These are phyloP conservation scores for Tipula lateralis DNA, from an alignment of 2,888 invertebrate genomes.

Conservation along the genomic window DNA sequence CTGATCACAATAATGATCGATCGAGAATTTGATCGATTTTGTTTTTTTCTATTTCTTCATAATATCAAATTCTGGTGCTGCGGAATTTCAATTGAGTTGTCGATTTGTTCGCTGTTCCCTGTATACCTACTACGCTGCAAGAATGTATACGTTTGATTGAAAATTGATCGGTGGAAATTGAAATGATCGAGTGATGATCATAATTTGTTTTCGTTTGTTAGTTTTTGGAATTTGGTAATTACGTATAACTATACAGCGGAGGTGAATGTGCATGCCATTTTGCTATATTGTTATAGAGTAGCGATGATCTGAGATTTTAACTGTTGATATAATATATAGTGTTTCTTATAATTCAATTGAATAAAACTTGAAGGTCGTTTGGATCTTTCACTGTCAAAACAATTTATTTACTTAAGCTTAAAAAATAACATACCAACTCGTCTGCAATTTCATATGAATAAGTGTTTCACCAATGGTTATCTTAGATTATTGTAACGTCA, in stretches of 20 bases:
- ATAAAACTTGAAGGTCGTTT: neutral
- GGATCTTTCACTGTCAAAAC: neutral
- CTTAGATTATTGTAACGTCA: too few relatives aligned
- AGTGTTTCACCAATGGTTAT: too few relatives aligned
- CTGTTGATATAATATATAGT: neutral
- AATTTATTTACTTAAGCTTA: too few relatives aligned
- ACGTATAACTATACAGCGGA: neutral
- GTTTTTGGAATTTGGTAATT: neutral
- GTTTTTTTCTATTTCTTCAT: neutral
- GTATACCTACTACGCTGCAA: neutral
- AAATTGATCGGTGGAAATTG: neutral
- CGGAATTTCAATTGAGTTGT: conserved; percentile 1
- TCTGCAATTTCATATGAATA: too few relatives aligned
- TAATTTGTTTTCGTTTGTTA: neutral
- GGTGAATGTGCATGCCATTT: neutral
- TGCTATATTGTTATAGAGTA: too few relatives aligned
- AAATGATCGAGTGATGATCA: neutral
- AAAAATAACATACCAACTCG: too few relatives aligned
- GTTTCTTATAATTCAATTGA: neutral
- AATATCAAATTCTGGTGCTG: neutral
- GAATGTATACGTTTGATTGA: neutral
- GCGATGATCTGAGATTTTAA: too few relatives aligned
- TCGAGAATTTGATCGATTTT: neutral
- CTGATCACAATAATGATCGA: neutral
- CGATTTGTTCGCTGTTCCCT: neutral